phyloP scores from a whole-genome alignment of 2,113 vertebrate species.

The Dinomys branickii region DNA sequence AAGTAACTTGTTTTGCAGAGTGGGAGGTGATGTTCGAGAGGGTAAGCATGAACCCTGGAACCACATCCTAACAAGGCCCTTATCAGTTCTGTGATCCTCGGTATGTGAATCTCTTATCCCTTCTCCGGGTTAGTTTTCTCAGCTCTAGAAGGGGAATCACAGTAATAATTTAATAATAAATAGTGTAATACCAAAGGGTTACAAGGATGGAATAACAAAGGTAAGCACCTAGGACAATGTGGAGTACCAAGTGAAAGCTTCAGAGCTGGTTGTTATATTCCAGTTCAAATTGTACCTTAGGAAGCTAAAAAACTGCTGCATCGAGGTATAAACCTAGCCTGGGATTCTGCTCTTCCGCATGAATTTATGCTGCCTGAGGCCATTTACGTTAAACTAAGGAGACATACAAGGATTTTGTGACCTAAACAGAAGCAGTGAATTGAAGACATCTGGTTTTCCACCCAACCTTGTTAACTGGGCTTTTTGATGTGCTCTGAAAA shows the following conservation, averaged over 20 bases:
- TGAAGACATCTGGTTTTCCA: conserved; percentile 55
- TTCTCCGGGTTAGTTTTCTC: conserved; percentile 1
- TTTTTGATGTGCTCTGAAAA: conserved; percentile 58
- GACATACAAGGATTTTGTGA: neutral
- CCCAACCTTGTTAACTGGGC: conserved; percentile 24
- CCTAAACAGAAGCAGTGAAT: conserved; percentile 36
- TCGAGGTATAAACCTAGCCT: neutral
- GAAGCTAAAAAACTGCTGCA: neutral
- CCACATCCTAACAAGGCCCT: neutral
- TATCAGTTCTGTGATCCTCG: neutral
- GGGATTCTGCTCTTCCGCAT: neutral
- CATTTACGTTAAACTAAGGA: conserved; percentile 31
- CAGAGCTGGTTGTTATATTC: neutral
- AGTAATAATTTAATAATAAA: neutral
- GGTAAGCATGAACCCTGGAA: neutral
- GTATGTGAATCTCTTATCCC: neutral
- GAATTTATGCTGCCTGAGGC: neutral
- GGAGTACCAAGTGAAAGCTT: neutral
- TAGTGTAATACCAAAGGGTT: neutral
- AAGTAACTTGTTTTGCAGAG: conserved; percentile 44
- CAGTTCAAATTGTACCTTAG: neutral
- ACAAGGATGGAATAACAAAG: neutral
- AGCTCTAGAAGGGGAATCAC: conserved; percentile 22
- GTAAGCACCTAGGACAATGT: neutral
- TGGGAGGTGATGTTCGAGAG: neutral